Conservation (phyloP, 2,113 vertebrate genomes). For the Fregetta grallaria region DNA sequence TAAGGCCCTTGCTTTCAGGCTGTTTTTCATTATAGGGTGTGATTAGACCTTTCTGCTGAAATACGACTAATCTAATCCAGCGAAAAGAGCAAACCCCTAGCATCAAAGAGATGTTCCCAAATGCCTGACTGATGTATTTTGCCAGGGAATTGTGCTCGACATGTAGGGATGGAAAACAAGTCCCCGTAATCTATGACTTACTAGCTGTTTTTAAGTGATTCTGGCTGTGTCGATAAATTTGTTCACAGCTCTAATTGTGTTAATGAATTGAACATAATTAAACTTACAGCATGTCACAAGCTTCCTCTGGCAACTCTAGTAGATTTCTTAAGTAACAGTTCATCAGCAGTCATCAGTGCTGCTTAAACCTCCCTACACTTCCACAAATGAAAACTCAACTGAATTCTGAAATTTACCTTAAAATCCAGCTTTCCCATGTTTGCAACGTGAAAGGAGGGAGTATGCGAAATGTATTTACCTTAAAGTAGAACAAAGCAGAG, state of each 20-base stretch:
- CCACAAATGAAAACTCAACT: background rate
- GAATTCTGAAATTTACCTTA: background rate
- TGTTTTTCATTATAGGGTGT: background rate
- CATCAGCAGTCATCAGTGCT: background rate
- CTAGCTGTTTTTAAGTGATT: constrained; percentile 72
- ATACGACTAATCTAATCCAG: background rate
- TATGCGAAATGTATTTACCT: background rate
- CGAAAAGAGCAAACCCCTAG: background rate
- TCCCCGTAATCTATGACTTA: constrained; percentile 66
- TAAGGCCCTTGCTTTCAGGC: background rate
- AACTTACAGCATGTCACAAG: constrained; percentile 72
- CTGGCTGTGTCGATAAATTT: constrained; percentile 76
- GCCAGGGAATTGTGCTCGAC: constrained; percentile 4
- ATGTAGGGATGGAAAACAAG: constrained; percentile 21
- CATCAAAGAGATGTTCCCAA: background rate
- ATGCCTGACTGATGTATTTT: constrained; percentile 29
- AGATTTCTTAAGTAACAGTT: constrained; percentile 59
- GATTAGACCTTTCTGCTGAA: constrained; percentile 23
- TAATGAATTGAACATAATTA: constrained; percentile 82
- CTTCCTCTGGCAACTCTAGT: constrained; percentile 70
- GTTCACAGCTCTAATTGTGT: constrained; percentile 77
- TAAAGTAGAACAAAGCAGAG: background rate
- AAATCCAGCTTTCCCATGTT: background rate
- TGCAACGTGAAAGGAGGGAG: background rate
- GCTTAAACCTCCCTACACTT: background rate